Evolutionary conservation across 1,140 invertebrate species (phyloP).

Genomic region (Heterodera schachtii): DNA sequence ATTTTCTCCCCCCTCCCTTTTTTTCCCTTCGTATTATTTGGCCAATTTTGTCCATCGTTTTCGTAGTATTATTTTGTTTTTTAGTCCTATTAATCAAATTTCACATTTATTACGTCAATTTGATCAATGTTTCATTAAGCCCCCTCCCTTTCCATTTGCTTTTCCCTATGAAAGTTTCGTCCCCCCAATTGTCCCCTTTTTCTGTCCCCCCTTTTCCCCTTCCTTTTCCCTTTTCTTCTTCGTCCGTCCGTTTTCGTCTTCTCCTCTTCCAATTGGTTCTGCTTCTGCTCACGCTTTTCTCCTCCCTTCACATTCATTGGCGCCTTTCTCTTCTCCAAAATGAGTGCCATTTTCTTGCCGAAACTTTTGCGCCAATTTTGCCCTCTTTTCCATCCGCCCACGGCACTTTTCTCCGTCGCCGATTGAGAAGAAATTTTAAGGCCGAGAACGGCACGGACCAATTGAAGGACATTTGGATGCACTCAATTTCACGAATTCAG

Average conservation of each 20-base stretch:
- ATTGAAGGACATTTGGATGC: conserved; percentile 54
- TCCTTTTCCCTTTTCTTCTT: not conserved
- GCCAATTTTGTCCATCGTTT: no score
- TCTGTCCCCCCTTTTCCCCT: not conserved
- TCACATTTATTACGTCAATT: no score
- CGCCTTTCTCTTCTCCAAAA: conserved; percentile 31
- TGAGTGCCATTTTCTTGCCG: conserved; percentile 21
- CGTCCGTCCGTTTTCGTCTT: not conserved
- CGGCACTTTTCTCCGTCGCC: not conserved
- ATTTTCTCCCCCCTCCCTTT: no score
- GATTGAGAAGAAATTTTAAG: not conserved
- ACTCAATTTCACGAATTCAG: conserved; percentile 60
- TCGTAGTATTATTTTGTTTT: no score
- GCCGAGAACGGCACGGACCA: not conserved
- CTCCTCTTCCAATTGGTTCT: conserved; percentile 28
- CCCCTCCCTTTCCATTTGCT: no score
- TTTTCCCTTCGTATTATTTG: not conserved
- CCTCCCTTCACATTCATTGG: conserved; percentile 44
- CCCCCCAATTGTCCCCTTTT: not conserved
- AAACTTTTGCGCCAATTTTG: not conserved
- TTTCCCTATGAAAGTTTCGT: not conserved
- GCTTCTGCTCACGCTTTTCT: conserved; percentile 43
- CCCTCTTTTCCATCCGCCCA: no score
- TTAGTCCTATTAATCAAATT: no score
- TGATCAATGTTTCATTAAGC: no score